Evolutionary conservation across 2,888 invertebrate genomes (phyloP), one percentile per base, ranked within the genome.

Genomic region (Sepioteuthis lessoniana): DNA sequence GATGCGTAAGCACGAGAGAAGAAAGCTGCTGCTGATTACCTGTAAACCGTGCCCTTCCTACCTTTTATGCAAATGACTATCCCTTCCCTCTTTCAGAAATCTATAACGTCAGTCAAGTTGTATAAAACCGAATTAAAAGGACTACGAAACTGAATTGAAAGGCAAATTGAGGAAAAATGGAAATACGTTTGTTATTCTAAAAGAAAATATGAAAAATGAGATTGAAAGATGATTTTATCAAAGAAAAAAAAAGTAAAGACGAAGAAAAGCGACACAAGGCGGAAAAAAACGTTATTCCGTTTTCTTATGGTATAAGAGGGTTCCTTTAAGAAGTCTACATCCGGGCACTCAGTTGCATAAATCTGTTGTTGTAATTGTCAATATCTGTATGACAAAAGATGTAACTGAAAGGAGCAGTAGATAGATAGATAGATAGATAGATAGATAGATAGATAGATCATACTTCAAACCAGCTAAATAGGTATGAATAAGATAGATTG

Each of bases 101-200:
- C 76, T n/a, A 76, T 76, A 76, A 76, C 16, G 31, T 76, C 76
- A 76, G 31, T 76, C 13, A 76, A 76, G 76, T 76, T 76, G 76
- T n/a, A 76, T 31, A 16, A 60, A 42, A 28, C 2, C 60, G 25
- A 76, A 76, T 55, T 31, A 76, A 76, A 76, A 76, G n/a, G 28
- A 60, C 60, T 60, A 28, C 31, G 5, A 13, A 76, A 76, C 8
- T 76, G 31, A 76, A 76, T 76, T 8, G 76, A 76, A 19, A 76
- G 1, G n/a, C 31, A 8, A 76, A n/a, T 8, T 19, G 31, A 76
- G n/a, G 31, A 31, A 8, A 76, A 16, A 76, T 31, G 76, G n/a
- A 76, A n/a, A 76, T 76, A 76, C 10, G 76, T n/a, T 55, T 76
- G 76, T 76, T 76, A 76, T 76, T n/a, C n/a, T 76, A 76, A 76